Evolutionary conservation across 2,888 invertebrate species (phyloP).

Genomic region (Drosophila anomalata): DNA sequence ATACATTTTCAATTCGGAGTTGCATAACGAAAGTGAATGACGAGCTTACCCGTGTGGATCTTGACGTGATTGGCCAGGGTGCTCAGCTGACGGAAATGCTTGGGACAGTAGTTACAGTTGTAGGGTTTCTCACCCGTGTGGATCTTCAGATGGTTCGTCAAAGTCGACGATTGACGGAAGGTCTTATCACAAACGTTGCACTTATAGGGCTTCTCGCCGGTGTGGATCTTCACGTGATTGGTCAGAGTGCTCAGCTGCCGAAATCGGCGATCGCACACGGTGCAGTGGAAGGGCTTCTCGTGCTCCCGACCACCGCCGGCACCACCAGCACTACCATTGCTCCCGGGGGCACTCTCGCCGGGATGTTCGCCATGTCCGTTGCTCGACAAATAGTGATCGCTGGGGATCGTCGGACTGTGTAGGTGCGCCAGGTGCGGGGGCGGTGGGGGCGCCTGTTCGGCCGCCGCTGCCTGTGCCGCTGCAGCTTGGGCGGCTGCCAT

Average conservation of each 20-base stretch:
- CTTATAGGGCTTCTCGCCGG: slow-evolving; percentile 84
- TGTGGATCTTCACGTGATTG: slow-evolving; percentile 84
- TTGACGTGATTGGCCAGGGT: slow-evolving; percentile 84
- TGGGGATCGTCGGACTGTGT: slow-evolving; percentile 74
- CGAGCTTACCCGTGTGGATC: slow-evolving; percentile 83
- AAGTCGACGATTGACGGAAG: slow-evolving; percentile 84
- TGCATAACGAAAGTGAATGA: neutral
- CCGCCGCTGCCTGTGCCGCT: slow-evolving; percentile 81
- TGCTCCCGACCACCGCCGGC: slow-evolving; percentile 62
- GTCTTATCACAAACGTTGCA: slow-evolving; percentile 84
- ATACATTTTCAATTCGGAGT: slow-evolving; percentile 49
- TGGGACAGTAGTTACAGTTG: slow-evolving; percentile 83
- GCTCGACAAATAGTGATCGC: slow-evolving; percentile 69
- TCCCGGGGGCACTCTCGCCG: slow-evolving; percentile 55
- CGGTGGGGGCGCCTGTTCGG: slow-evolving; percentile 68
- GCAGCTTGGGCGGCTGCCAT: slow-evolving; percentile 83
- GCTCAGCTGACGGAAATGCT: slow-evolving; percentile 84
- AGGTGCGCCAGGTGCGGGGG: slow-evolving; percentile 76
- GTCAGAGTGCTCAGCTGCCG: slow-evolving; percentile 84
- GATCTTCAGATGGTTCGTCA: slow-evolving; percentile 84
- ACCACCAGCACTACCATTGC: slow-evolving; percentile 57
- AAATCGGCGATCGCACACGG: slow-evolving; percentile 84
- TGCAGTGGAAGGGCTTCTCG: slow-evolving; percentile 84
- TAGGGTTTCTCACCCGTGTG: slow-evolving; percentile 84
- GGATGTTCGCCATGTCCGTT: slow-evolving; percentile 72